These are phyloP conservation scores for Oryzias curvinotus DNA, from an alignment of 2,113 vertebrate species.

Conservation along the genomic window DNA sequence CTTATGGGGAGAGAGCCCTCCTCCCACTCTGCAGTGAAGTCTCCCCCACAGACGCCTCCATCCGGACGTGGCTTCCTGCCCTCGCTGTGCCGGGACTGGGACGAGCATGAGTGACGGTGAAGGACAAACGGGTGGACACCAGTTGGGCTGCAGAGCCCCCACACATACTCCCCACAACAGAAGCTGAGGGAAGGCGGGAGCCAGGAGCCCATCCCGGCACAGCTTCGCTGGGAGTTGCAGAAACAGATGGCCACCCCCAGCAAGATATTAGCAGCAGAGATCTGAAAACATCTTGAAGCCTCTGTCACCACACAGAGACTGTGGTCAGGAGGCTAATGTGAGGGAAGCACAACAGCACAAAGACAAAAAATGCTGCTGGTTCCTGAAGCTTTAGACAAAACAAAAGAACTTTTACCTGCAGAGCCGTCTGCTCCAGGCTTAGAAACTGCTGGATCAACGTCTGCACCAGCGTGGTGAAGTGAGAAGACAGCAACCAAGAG, in stretches of 20 bases:
- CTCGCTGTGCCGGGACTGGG: slow-evolving; percentile 59
- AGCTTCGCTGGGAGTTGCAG: slow-evolving; percentile 64
- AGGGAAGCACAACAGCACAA: slow-evolving; percentile 15
- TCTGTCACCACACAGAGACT: slow-evolving; percentile 53
- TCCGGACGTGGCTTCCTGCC: slow-evolving; percentile 53
- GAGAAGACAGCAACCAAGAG: no score
- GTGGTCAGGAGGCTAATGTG: slow-evolving; percentile 64
- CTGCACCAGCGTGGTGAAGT: no score
- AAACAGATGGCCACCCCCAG: slow-evolving; percentile 78
- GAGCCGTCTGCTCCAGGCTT: no score
- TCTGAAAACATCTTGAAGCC: slow-evolving; percentile 77
- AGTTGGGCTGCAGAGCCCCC: slow-evolving; percentile 63
- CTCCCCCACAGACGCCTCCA: slow-evolving; percentile 54
- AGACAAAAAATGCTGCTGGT: background rate
- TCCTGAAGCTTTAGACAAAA: background rate
- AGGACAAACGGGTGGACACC: slow-evolving; percentile 69
- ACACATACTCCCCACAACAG: slow-evolving; percentile 67
- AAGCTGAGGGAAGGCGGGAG: slow-evolving; percentile 45
- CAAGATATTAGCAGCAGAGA: slow-evolving; percentile 74
- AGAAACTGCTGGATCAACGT: no score
- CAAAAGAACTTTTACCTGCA: no score
- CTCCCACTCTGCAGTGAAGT: slow-evolving; percentile 22
- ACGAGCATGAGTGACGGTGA: slow-evolving; percentile 69
- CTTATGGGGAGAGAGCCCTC: slow-evolving; percentile 1
- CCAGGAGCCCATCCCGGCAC: slow-evolving; percentile 54